Base-by-base conservation (phyloP, 1,140 invertebrate species). In the Lepidurus arcticus region DNA sequence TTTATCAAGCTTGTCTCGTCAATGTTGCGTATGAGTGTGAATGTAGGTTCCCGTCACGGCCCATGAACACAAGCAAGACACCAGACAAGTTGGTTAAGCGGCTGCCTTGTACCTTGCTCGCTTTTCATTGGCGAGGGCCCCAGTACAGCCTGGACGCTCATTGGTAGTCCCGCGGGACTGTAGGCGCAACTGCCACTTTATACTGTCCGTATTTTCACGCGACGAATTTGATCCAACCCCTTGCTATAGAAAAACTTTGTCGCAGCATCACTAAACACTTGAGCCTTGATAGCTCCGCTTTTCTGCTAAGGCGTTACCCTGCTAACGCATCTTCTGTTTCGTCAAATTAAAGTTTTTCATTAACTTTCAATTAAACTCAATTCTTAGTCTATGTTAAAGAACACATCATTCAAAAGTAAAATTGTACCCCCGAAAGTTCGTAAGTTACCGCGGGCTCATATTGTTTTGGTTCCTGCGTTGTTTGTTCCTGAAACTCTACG, bases 101-200 rank as follows among this genome's bases (percentile, higher is more conserved):
- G 16, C 53, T 65, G 53, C 53, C 53, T 65, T 65, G 53, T 65
- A 65, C 21, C 21, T n/a, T 65, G 16, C 53, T 21, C 53, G 16
- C 53, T 65, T 65, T 65, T 7, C 21, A 65, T 65, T 65, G 53
- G 53, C n/a, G 53, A 65, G 53, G 16, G 21, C 13, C 53, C 53
- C 7, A n/a, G 53, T 65, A 65, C 53, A 21, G n/a, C 13, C 53
- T 65, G 53, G 53, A 65, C 53, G 53, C 53, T 65, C 53, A 65
- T 65, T 65, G 53, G 53, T 65, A 65, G 16, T 65, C n/a, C 53
- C 53, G 53, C 53, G 53, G 53, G 53, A 65, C 53, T 65, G 53
- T 65, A 65, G 13, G 53, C 53, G 53, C 53, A 65, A 65, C 53
- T 65, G 53, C 53, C 21, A 65, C 53, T 65, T 65, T 65, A 65